A percentile compares a stretch with the other conserved stretches of the same genome.
phyloP scores from a whole-genome alignment of 1,140 invertebrate genomes.

The Agraylea sexmaculata region DNA sequence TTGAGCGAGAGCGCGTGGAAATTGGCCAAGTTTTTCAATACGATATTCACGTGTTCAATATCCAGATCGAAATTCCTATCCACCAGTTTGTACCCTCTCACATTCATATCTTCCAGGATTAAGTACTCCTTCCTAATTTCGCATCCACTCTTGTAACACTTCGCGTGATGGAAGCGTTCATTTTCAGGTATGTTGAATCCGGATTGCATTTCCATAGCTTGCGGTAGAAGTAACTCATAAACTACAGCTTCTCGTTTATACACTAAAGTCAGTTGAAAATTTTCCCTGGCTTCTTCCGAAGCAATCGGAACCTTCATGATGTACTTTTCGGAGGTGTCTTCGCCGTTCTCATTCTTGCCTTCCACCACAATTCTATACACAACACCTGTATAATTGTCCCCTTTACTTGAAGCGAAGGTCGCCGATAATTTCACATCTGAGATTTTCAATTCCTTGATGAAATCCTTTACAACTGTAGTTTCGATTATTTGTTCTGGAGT shows the following conservation, averaged over 20 bases:
- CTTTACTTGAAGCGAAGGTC: constrained; percentile 21
- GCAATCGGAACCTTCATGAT: constrained; percentile 26
- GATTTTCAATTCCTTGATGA: too few relatives aligned
- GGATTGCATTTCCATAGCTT: constrained; percentile 25
- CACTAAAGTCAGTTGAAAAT: constrained; percentile 24
- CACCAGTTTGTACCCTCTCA: constrained; percentile 31
- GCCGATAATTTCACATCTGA: background rate
- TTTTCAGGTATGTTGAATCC: constrained; percentile 18
- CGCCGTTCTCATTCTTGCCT: constrained; percentile 1
- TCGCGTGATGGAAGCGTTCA: constrained; percentile 26
- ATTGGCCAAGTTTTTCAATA: constrained; percentile 39
- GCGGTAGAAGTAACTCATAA: constrained; percentile 29
- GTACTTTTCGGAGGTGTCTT: background rate
- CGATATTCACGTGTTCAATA: constrained; percentile 30
- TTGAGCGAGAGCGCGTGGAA: constrained; percentile 43
- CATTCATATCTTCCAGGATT: constrained; percentile 41
- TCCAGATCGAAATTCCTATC: constrained; percentile 34
- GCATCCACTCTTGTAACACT: constrained; percentile 27
- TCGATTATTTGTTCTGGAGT: too few relatives aligned
- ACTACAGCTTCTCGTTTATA: constrained; percentile 28
- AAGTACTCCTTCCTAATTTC: constrained; percentile 35
- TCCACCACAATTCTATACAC: constrained; percentile 23
- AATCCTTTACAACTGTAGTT: too few relatives aligned
- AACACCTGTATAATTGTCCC: constrained; percentile 31
- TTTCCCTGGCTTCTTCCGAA: constrained; percentile 25